Base-by-base conservation (phyloP, 1,140 invertebrate species). In the Brachystomella parvula region DNA sequence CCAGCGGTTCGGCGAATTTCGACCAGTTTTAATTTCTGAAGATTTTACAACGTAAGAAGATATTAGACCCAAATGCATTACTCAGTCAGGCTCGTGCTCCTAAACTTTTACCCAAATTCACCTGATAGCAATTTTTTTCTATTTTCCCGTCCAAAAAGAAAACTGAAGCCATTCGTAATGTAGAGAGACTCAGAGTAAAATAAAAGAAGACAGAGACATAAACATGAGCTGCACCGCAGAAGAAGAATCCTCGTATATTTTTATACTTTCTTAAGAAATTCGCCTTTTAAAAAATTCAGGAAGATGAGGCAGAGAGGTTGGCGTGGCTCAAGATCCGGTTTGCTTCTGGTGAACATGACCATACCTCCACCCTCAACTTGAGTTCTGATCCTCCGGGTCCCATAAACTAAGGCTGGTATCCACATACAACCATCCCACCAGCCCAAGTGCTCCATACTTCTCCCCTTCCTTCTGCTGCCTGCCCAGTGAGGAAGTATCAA, bases 231-330 rank as follows among this genome's bases (percentile, higher is more conserved):
- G 21, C 58, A 32, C 24, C 62, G 26, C 28, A 29, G 30, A n/a
- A n/a, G n/a, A n/a, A 21, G 44, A 53, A 53, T 33, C 17, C 35
- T 39, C 26, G 67, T 65, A 66, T 62, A 57, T 70, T 70, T 64
- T 35, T 53, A 70, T 47, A 53, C 63, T 67, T 65, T 71, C 69
- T 68, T 53, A 68, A 60, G 47, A 71, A 71, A 71, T 71, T 71
- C 56, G 49, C 39, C 61, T 67, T 28, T 44, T 71, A 68, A 71
- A 68, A 71, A 67, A 71, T 68, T 71, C 69, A 68, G 53, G 30
- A 60, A 24, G 58, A 19, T 32, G 60, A 62, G 60, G 24, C 35
- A 24, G 24, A 47, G 47, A 30, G 29, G 58, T 17, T 3, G 58
- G 17, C 6, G 17, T 9, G 28, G 9, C 49, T 6, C 6, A 56